phyloP scores from a whole-genome alignment of 2,888 invertebrate genomes.

The Marasmarcha lunaedactyla region DNA sequence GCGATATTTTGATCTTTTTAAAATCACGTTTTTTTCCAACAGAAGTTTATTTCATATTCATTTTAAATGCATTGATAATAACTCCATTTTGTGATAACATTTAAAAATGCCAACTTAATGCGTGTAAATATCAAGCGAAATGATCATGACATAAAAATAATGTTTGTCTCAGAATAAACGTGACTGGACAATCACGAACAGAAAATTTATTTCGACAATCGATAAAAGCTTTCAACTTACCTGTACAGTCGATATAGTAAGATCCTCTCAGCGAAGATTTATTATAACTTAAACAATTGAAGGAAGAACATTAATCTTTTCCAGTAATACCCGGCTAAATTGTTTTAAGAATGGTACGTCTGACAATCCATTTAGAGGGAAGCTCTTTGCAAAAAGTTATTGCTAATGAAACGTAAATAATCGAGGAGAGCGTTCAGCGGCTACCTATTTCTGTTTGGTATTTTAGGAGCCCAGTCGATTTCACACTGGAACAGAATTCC shows the following conservation, averaged over 20 bases:
- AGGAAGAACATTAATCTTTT: constrained; percentile 38
- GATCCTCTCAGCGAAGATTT: constrained; percentile 32
- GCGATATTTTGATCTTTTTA: not conserved
- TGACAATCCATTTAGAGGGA: constrained; percentile 41
- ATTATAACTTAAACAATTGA: constrained; percentile 38
- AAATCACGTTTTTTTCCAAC: not conserved
- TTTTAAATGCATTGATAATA: not conserved
- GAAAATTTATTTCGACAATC: constrained; percentile 36
- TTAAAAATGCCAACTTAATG: not conserved
- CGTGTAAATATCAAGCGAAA: not conserved
- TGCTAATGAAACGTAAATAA: constrained; percentile 46
- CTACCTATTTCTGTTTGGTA: constrained; percentile 26
- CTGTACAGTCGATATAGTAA: constrained; percentile 13
- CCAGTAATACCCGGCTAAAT: constrained; percentile 35
- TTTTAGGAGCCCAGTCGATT: constrained; percentile 26
- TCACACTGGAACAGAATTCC: constrained; percentile 21
- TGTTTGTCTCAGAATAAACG: constrained; percentile 29
- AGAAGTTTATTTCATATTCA: not conserved
- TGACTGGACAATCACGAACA: constrained; percentile 36
- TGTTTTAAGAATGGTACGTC: constrained; percentile 34
- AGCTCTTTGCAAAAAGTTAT: constrained; percentile 28
- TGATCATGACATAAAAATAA: constrained; percentile 14
- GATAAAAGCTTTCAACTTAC: constrained; percentile 32
- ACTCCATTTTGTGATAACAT: not conserved
- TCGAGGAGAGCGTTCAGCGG: constrained; percentile 27